phyloP scores from a whole-genome alignment of 2,113 vertebrate genomes.

The Nothoprocta perdicaria region DNA sequence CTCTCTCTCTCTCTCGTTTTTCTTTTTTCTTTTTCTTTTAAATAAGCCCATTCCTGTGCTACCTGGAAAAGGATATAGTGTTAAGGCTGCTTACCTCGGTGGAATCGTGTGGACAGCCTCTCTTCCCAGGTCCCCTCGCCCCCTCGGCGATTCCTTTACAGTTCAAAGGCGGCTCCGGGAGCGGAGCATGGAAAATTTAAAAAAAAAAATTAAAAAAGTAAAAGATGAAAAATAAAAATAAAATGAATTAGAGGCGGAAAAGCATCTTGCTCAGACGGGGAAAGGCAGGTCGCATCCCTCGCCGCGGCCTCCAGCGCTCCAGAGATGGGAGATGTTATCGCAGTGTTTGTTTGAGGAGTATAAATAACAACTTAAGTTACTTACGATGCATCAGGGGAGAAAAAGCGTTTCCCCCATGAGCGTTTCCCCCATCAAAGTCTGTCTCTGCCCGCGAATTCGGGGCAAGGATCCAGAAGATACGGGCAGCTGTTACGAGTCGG shows the following conservation, averaged over 20 bases:
- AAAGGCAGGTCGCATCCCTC: constrained; percentile 75
- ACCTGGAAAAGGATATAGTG: constrained; percentile 23
- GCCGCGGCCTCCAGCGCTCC: constrained; percentile 60
- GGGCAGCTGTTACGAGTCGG: background rate
- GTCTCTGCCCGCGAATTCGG: background rate
- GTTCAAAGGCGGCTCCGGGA: constrained; percentile 73
- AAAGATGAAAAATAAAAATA: constrained; percentile 42
- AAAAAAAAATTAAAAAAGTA: constrained; percentile 23
- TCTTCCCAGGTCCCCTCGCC: constrained; percentile 60
- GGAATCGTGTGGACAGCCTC: constrained; percentile 61
- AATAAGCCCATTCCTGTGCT: background rate
- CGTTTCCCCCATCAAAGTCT: constrained; percentile 42
- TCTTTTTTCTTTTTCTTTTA: background rate
- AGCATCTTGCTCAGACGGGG: constrained; percentile 63
- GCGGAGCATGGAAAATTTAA: constrained; percentile 44
- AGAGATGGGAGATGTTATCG: constrained; percentile 40
- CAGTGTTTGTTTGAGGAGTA: constrained; percentile 32
- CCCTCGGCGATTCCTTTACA: constrained; percentile 68
- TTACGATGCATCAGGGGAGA: constrained; percentile 60
- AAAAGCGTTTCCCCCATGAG: constrained; percentile 51
- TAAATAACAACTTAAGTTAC: constrained; percentile 70
- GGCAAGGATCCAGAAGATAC: background rate
- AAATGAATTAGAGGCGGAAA: constrained; percentile 65
- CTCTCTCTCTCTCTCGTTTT: background rate
- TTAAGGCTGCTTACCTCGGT: constrained; percentile 77